phyloP scores from a whole-genome alignment of 1,140 invertebrate genomes.

The Charaxes varanes region DNA sequence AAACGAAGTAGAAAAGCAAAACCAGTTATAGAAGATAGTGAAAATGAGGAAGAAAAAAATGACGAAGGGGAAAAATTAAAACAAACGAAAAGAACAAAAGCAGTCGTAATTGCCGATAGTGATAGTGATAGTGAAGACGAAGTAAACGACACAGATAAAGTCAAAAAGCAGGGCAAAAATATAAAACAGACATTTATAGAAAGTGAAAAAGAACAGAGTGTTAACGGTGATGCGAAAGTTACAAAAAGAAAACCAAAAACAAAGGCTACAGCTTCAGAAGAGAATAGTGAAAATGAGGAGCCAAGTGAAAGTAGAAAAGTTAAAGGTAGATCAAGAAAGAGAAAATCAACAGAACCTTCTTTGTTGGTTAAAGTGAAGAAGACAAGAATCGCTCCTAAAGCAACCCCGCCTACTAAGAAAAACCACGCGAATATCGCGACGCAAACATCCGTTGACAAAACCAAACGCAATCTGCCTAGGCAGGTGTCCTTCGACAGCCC shows the following conservation, averaged over 20 bases:
- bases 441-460: conserved; percentile 43
- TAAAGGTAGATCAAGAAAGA: conserved; percentile 23
- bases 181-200: too few species aligned
- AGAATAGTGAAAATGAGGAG: conserved; percentile 33
- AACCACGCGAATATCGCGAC: conserved; percentile 53
- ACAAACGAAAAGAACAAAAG: too few species aligned
- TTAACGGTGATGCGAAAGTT: conserved; percentile 23
- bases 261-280: conserved; percentile 13
- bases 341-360: conserved; percentile 43
- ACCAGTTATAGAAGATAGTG: too few species aligned
- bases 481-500: conserved; percentile 61
- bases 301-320: conserved; percentile 23
- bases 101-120: too few species aligned
- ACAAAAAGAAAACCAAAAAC: conserved; percentile 25
- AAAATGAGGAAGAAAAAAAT: too few species aligned
- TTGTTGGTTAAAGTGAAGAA: conserved; percentile 52
- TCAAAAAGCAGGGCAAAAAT: too few species aligned
- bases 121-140: too few species aligned
- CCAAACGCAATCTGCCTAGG: conserved; percentile 33
- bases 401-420: conserved; percentile 49
- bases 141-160: too few species aligned
- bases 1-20: too few species aligned
- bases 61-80: too few species aligned
- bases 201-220: conserved; percentile 19
- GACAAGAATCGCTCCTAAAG: conserved; percentile 39